Conservation (phyloP, 2,888 invertebrate genomes). For the Standfussiana lucernea region DNA sequence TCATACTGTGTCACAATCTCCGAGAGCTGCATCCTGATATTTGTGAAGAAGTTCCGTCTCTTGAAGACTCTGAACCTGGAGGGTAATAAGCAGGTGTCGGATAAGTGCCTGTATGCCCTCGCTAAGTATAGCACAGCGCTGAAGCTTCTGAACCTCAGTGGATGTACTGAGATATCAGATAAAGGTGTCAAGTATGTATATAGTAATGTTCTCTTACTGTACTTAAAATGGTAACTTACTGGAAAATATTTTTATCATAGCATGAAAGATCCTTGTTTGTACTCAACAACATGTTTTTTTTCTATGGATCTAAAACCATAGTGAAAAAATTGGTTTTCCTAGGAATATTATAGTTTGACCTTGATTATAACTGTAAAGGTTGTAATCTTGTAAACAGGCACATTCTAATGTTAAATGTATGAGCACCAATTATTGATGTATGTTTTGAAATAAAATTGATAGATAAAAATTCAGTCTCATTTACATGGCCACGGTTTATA, state of each 20-base stretch:
- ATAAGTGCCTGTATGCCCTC: constrained; percentile 90
- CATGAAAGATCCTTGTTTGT: not conserved
- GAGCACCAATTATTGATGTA: not conserved
- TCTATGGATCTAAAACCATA: not conserved
- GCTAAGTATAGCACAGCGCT: constrained; percentile 90
- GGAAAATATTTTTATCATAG: not conserved
- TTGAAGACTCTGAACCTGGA: constrained; percentile 90
- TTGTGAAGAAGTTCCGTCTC: constrained; percentile 90
- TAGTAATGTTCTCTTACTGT: not conserved
- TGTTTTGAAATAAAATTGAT: not conserved
- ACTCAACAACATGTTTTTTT: not conserved
- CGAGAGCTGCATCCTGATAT: constrained; percentile 90
- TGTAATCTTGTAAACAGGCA: not conserved
- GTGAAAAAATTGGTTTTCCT: not conserved
- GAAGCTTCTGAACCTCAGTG: constrained; percentile 91
- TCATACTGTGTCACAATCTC: constrained; percentile 90
- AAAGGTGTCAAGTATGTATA: constrained; percentile 91
- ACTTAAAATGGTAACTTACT: not conserved
- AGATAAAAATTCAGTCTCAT: not conserved
- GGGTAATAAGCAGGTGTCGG: constrained; percentile 91
- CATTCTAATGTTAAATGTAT: not conserved
- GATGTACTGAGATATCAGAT: constrained; percentile 92
- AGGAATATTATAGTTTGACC: not conserved
- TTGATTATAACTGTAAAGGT: constrained; percentile 10
- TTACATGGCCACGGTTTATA: not conserved